Percentiles rank a stretch among this genome's conserved stretches.
Conservation (phyloP, 2,113 vertebrate species). For the Eidolon helvum region DNA sequence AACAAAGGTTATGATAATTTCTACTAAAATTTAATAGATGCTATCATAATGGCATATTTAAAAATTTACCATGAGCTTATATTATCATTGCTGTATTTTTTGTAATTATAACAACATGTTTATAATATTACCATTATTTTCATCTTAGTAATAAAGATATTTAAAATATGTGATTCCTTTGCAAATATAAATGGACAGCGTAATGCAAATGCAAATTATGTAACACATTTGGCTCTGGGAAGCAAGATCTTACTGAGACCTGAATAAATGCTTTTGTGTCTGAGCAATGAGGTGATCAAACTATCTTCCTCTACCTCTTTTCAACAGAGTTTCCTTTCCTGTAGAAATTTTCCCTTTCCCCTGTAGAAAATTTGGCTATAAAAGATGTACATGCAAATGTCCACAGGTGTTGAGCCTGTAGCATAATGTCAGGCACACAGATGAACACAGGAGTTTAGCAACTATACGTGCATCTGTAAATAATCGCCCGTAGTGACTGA, state of each 20-base stretch:
- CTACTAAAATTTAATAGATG: neutral
- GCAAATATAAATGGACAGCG: neutral
- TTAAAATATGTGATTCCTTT: neutral
- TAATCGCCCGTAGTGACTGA: constrained; percentile 33
- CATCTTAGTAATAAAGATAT: neutral
- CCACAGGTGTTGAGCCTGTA: constrained; percentile 55
- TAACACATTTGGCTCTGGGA: neutral
- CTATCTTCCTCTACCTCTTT: neutral
- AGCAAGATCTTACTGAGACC: neutral
- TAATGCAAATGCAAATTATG: neutral
- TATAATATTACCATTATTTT: neutral
- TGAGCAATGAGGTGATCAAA: neutral
- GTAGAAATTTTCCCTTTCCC: neutral
- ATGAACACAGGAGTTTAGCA: constrained; percentile 25
- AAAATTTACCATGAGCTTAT: neutral
- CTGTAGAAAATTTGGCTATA: constrained; percentile 32
- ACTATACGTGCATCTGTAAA: neutral
- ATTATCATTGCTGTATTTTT: neutral
- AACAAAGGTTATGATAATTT: neutral
- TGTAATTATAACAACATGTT: neutral
- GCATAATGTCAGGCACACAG: constrained; percentile 10
- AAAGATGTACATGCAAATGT: constrained; percentile 60
- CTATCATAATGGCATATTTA: neutral
- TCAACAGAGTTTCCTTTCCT: neutral
- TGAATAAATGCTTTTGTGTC: neutral